Evolutionary conservation across 2,113 vertebrate species (phyloP).

Genomic region (Neofelis nebulosa): DNA sequence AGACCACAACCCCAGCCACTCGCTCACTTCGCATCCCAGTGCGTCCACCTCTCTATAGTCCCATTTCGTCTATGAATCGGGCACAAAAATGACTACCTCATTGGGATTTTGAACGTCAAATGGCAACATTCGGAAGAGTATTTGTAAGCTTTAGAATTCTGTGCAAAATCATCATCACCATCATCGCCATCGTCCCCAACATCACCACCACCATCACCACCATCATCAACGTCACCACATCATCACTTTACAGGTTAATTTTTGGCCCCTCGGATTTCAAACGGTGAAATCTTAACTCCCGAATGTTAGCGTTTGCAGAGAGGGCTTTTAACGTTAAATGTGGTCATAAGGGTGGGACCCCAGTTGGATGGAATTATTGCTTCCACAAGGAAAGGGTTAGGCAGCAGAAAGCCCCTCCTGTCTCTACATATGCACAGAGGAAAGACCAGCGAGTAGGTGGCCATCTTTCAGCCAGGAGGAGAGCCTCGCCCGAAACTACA

Average conservation of each 20-base stretch:
- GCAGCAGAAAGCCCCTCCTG: background rate
- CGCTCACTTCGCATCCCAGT: background rate
- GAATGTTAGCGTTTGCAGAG: background rate
- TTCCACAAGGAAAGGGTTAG: background rate
- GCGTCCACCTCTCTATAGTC: background rate
- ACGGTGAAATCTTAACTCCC: background rate
- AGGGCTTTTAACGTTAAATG: background rate
- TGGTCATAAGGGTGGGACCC: background rate
- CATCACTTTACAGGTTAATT: background rate
- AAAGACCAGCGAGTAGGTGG: background rate
- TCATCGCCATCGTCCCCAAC: rapidly evolving
- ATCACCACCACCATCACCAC: no score
- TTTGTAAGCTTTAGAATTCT: background rate
- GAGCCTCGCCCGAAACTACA: background rate
- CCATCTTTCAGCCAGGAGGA: background rate
- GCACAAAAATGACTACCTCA: background rate
- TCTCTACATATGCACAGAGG: rapidly evolving
- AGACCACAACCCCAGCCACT: background rate
- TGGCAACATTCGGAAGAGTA: background rate
- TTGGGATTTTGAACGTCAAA: background rate
- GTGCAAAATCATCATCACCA: background rate
- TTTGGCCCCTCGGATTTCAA: background rate
- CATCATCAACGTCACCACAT: background rate
- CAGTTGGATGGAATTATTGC: rapidly evolving
- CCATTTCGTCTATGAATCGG: background rate